A percentile compares a stretch with the other conserved stretches of the same genome.
Evolutionary conservation across 2,797 vertebrate species (phyloP).

Genomic region (Eidolon dupreanum): DNA sequence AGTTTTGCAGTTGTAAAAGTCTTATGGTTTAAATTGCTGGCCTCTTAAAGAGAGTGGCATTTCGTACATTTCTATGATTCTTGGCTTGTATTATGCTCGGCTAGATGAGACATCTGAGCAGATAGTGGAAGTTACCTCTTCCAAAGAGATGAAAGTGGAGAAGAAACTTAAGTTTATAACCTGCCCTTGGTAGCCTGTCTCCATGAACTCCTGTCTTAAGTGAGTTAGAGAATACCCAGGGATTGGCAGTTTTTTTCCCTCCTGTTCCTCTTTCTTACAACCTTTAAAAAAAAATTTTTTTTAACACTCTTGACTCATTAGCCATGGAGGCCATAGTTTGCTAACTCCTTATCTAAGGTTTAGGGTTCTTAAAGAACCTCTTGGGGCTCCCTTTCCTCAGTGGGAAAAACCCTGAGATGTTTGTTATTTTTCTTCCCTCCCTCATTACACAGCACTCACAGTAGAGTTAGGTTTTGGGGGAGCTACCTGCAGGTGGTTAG

Average conservation of each 20-base stretch:
- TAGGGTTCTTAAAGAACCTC: neutral
- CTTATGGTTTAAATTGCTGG: neutral
- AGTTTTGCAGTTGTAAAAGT: neutral
- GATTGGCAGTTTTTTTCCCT: neutral
- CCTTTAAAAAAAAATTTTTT: neutral
- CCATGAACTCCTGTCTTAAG: neutral
- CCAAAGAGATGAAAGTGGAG: neutral
- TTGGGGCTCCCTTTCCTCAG: neutral
- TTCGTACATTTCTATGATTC: constrained; percentile 37
- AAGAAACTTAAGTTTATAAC: neutral
- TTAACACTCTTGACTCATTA: neutral
- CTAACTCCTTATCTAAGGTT: neutral
- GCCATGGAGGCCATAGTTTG: neutral
- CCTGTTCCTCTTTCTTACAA: neutral
- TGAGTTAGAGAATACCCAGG: neutral
- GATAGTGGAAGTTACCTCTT: constrained; percentile 23
- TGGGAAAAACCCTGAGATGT: neutral
- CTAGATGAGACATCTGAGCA: neutral
- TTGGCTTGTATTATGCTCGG: constrained; percentile 20
- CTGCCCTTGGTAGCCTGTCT: neutral
- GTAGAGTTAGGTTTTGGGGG: neutral
- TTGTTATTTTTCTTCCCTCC: neutral
- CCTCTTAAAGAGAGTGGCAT: neutral
- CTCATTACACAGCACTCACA: neutral
- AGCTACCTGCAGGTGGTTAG: neutral